Evolutionary conservation across 2,113 vertebrate species (phyloP).

Genomic region (Tylochromis polylepis): DNA sequence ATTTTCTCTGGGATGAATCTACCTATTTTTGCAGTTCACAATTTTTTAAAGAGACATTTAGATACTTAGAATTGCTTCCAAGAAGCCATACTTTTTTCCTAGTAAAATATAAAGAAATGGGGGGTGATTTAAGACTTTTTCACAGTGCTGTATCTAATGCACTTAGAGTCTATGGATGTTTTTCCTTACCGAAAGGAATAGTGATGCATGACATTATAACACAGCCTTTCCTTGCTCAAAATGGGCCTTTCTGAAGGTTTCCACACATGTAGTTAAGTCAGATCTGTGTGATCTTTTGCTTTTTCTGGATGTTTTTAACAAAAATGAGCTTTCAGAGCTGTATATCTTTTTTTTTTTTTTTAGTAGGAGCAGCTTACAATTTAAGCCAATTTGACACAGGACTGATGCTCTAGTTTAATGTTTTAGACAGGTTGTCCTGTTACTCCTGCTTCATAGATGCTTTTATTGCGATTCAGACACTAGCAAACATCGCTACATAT

Average conservation of each 20-base stretch:
- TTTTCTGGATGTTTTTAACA: not conserved
- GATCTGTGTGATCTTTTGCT: not conserved
- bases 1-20: too few species aligned
- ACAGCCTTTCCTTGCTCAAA: too few species aligned
- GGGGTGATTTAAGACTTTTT: not conserved
- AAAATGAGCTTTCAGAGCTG: not conserved
- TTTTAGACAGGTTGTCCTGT: not conserved
- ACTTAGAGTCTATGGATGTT: not conserved
- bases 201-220: not conserved
- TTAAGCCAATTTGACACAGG: not conserved
- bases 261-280: not conserved
- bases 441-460: not conserved
- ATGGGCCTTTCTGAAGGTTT: not conserved
- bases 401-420: not conserved
- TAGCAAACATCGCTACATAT: accelerated
- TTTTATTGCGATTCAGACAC: accelerated
- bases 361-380: not conserved
- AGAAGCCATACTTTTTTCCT: too few species aligned
- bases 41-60: too few species aligned
- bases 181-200: not conserved
- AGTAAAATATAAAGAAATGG: too few species aligned
- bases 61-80: too few species aligned
- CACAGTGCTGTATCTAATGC: not conserved
- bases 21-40: too few species aligned
- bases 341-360: not conserved